These are phyloP conservation scores for Eumeta japonica DNA, from an alignment of 1,140 invertebrate species.

Conservation along the genomic window DNA sequence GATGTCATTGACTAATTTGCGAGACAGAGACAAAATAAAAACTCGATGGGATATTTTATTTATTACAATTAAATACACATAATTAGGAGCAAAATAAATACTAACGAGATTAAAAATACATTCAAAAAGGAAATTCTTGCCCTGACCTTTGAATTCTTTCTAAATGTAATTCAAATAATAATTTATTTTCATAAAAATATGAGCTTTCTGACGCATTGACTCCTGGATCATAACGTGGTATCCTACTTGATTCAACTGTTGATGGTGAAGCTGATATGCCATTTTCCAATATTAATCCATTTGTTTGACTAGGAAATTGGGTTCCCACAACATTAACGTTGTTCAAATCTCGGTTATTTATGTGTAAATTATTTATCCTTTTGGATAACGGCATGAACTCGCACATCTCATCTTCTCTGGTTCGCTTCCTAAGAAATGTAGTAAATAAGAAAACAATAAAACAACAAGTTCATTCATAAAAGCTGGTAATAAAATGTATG, in stretches of 20 bases:
- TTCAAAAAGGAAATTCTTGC: slow-evolving; percentile 49
- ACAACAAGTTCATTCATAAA: no score
- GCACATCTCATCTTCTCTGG: slow-evolving; percentile 67
- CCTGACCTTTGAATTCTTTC: slow-evolving; percentile 54
- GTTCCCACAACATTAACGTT: slow-evolving; percentile 24
- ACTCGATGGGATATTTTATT: slow-evolving; percentile 9
- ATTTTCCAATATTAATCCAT: slow-evolving; percentile 30
- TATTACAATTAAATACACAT: slow-evolving; percentile 22
- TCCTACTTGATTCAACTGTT: slow-evolving; percentile 31
- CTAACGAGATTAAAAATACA: slow-evolving; percentile 3
- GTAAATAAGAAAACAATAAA: slow-evolving; percentile 7
- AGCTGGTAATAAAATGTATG: slow-evolving; percentile 6
- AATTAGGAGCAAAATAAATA: slow-evolving; percentile 9
- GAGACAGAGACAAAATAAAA: not conserved
- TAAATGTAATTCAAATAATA: slow-evolving; percentile 55
- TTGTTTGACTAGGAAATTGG: slow-evolving; percentile 35
- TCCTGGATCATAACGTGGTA: slow-evolving; percentile 52
- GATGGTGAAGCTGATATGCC: slow-evolving; percentile 32
- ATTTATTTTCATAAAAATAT: slow-evolving; percentile 55
- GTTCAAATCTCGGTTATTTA: slow-evolving; percentile 57
- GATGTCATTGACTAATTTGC: no score
- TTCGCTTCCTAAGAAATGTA: slow-evolving; percentile 61
- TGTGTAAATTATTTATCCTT: slow-evolving; percentile 76
- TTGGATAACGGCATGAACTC: slow-evolving; percentile 78
- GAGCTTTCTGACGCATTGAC: slow-evolving; percentile 43